Evolutionary conservation across 2,797 vertebrate species (phyloP).

Genomic region (Enoplosus armatus): DNA sequence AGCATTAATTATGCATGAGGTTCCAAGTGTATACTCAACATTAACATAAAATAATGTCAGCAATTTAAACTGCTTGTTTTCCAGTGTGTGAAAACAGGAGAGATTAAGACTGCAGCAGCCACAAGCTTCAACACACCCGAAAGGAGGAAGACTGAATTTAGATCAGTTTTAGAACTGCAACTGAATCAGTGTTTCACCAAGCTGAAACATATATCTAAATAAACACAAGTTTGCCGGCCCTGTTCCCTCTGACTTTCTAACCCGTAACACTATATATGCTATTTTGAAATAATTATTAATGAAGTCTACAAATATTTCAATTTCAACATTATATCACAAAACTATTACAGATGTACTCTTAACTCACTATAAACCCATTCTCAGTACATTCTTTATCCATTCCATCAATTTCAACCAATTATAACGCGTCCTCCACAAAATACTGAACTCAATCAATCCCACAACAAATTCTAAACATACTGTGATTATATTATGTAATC

Average conservation of each 20-base stretch:
- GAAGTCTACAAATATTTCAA: background rate
- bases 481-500: background rate
- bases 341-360: background rate
- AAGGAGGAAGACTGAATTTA: background rate
- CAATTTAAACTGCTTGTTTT: slow-evolving; percentile 44
- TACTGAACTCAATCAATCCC: background rate
- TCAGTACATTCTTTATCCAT: background rate
- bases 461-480: background rate
- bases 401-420: background rate
- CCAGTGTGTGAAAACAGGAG: slow-evolving; percentile 24
- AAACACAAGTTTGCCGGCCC: background rate
- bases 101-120: slow-evolving; percentile 28
- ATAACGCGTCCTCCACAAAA: background rate
- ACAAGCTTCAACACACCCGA: background rate
- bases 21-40: slow-evolving; percentile 31
- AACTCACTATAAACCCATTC: background rate
- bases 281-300: background rate
- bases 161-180: background rate
- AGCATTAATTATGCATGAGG: slow-evolving; percentile 59
- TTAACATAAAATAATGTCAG: slow-evolving; percentile 63
- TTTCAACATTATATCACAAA: background rate
- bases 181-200: background rate
- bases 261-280: background rate
- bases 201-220: background rate
- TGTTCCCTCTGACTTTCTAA: background rate